Evolutionary conservation across 2,113 vertebrate genomes (phyloP).

Genomic region (Sebastes fasciatus): DNA sequence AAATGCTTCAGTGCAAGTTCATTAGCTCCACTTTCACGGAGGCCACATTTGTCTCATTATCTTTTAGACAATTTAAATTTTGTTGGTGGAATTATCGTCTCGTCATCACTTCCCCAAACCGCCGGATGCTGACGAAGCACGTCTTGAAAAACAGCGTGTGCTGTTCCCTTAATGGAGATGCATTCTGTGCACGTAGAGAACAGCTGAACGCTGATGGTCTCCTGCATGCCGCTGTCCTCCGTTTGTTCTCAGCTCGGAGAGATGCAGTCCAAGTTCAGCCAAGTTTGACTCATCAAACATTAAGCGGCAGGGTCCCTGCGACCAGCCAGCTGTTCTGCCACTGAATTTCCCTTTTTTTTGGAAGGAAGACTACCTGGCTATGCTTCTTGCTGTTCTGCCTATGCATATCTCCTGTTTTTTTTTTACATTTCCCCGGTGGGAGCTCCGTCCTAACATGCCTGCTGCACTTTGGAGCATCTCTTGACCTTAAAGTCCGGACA

Average conservation of each 20-base stretch:
- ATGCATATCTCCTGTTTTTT: not conserved
- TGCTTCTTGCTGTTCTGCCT: constrained; percentile 12
- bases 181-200: not conserved
- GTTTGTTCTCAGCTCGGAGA: constrained; percentile 46
- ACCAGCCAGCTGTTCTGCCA: constrained; percentile 40
- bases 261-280: constrained; percentile 47
- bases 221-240: constrained; percentile 6
- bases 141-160: not conserved
- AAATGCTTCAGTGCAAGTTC: constrained; percentile 36
- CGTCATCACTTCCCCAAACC: constrained; percentile 6
- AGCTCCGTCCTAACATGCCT: constrained; percentile 25
- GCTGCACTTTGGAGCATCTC: constrained; percentile 49
- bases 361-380: not conserved
- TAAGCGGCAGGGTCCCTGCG: constrained; percentile 38
- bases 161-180: constrained; percentile 19
- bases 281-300: constrained; percentile 58
- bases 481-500: constrained; percentile 62
- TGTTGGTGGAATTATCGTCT: constrained; percentile 12
- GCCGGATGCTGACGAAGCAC: constrained; percentile 34
- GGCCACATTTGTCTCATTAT: constrained; percentile 40
- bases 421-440: constrained; percentile 6
- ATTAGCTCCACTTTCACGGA: constrained; percentile 41
- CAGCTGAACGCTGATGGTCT: constrained; percentile 18
- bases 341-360: not conserved
- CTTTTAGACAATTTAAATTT: constrained; percentile 26